These are phyloP conservation scores for Betta splendens DNA, from an alignment of 2,797 vertebrate genomes.

Conservation along the genomic window DNA sequence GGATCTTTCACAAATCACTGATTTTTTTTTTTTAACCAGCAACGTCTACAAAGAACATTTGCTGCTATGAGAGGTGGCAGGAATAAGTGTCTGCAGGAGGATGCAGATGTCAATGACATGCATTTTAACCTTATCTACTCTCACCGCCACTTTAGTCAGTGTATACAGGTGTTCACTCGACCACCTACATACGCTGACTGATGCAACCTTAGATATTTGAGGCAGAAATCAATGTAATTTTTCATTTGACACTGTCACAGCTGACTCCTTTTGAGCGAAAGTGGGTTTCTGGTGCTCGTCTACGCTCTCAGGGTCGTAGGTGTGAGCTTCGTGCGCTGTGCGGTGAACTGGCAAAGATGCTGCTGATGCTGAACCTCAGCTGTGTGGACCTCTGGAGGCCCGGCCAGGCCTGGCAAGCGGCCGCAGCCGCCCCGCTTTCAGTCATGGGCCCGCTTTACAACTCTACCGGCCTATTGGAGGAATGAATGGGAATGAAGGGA, in stretches of 20 bases:
- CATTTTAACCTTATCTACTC: not conserved
- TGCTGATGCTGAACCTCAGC: constrained; percentile 6
- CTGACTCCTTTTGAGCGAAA: not conserved
- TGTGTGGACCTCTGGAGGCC: constrained; percentile 9
- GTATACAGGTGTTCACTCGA: constrained; percentile 7
- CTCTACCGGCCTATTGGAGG: not conserved
- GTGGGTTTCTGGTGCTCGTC: not conserved
- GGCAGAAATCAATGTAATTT: no score
- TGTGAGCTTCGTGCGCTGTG: not conserved
- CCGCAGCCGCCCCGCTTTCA: constrained; percentile 4
- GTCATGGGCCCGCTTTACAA: constrained; percentile 21
- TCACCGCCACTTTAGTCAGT: constrained; percentile 14
- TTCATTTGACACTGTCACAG: constrained; percentile 47
- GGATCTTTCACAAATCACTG: constrained; percentile 52
- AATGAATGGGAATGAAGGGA: not conserved
- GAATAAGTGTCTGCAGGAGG: constrained; percentile 2
- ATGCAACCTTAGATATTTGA: no score
- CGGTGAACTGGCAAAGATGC: constrained; percentile 1
- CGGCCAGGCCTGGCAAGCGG: constrained; percentile 18
- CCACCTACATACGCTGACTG: not conserved
- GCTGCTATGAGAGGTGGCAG: constrained; percentile 27
- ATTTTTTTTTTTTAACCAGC: constrained; percentile 11
- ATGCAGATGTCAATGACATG: constrained; percentile 12
- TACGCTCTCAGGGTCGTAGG: not conserved
- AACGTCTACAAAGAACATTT: constrained; percentile 50